Percentiles rank a stretch among this genome's conserved stretches.
These are phyloP conservation scores for Spea hammondii DNA, from an alignment of 2,797 vertebrate genomes.

Conservation along the genomic window DNA sequence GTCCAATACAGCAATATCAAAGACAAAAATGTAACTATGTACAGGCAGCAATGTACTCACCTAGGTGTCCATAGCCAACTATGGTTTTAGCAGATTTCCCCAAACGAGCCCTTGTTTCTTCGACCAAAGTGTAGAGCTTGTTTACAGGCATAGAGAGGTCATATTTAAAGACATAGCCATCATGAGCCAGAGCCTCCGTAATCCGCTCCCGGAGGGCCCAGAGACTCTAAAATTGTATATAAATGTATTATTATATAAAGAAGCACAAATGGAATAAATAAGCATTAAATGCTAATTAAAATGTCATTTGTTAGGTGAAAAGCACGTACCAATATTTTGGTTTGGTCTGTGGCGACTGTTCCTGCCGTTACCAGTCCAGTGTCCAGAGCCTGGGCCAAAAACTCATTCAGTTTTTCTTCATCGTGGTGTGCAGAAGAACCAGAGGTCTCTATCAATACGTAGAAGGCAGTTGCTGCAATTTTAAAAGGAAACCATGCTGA, in stretches of 20 bases:
- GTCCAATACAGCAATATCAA: too few relatives aligned
- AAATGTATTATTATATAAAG: too few relatives aligned
- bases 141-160: constrained; percentile 88
- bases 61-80: constrained; percentile 92
- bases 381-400: constrained; percentile 77
- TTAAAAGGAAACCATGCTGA: background rate
- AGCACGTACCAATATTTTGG: constrained; percentile 78
- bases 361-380: constrained; percentile 79
- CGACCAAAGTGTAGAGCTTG: constrained; percentile 85
- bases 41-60: constrained; percentile 65
- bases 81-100: constrained; percentile 76
- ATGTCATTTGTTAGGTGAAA: too few relatives aligned
- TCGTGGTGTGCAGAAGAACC: constrained; percentile 82
- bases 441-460: constrained; percentile 89
- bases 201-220: constrained; percentile 92
- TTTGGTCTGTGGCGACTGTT: constrained; percentile 81
- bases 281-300: too few relatives aligned
- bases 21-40: too few relatives aligned
- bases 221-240: constrained; percentile 55
- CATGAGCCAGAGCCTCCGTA: constrained; percentile 83
- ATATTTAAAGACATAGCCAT: constrained; percentile 89
- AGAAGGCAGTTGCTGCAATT: constrained; percentile 83
- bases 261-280: too few relatives aligned
- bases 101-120: constrained; percentile 74
- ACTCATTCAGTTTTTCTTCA: constrained; percentile 81